Percentiles rank a stretch among this genome's conserved stretches.
Evolutionary conservation across 2,797 vertebrate genomes (phyloP).

Genomic region (Acipenser oxyrinchus): DNA sequence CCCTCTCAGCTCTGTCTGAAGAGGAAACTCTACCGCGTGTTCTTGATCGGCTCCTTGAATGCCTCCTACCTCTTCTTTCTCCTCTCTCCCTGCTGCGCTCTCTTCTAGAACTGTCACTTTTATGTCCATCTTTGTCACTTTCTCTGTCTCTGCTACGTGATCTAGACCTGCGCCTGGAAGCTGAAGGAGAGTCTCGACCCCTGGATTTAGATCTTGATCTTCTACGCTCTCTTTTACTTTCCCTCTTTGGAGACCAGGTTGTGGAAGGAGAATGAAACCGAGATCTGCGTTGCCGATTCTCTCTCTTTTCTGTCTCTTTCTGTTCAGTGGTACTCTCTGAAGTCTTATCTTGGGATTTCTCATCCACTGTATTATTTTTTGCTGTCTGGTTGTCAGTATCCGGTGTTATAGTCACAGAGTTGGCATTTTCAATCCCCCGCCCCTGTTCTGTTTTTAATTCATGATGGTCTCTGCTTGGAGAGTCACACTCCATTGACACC

Average conservation of each 20-base stretch:
- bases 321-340: conserved; percentile 10
- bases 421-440: conserved; percentile 25
- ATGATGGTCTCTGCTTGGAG: conserved; percentile 66
- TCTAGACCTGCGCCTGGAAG: conserved; percentile 59
- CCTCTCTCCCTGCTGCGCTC: conserved; percentile 54
- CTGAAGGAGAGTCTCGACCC: conserved; percentile 38
- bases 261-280: conserved; percentile 89
- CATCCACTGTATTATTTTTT: conserved; percentile 39
- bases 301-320: conserved; percentile 57
- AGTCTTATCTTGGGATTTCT: conserved; percentile 24
- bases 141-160: conserved; percentile 68
- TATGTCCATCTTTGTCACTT: conserved; percentile 49
- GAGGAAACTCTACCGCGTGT: conserved; percentile 54
- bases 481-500: conserved; percentile 85
- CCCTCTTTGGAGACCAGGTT: conserved; percentile 83
- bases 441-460: conserved; percentile 47
- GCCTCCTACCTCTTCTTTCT: conserved; percentile 64
- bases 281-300: conserved; percentile 69
- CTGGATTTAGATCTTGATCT: conserved; percentile 61
- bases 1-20: conserved; percentile 58
- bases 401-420: conserved; percentile 18
- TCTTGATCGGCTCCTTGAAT: conserved; percentile 73
- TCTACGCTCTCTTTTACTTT: conserved; percentile 52
- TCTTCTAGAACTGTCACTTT: conserved; percentile 45
- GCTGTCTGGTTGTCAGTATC: conserved; percentile 27